These are phyloP conservation scores for Lates calcarifer DNA, from an alignment of 2,113 vertebrate genomes.

Conservation along the genomic window DNA sequence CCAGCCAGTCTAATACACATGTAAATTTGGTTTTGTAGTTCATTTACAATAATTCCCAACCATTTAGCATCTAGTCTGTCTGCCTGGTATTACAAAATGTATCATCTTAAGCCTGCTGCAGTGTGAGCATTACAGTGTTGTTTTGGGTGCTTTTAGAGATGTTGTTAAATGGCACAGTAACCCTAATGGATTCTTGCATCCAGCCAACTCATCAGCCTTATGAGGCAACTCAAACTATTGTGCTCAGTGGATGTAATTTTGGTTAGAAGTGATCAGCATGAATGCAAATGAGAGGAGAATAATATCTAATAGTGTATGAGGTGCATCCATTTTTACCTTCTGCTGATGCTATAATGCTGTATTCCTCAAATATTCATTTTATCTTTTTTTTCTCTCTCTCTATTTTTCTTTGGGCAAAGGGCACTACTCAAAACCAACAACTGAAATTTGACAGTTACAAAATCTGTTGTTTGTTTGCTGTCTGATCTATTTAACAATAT, in stretches of 20 bases:
- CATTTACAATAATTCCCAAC: constrained; percentile 44
- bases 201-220: constrained; percentile 43
- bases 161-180: constrained; percentile 30
- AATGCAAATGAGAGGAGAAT: constrained; percentile 21
- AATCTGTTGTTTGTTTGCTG: no score
- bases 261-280: constrained; percentile 7
- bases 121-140: constrained; percentile 9
- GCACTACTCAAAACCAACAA: neutral
- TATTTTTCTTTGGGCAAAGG: neutral
- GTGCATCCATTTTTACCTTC: constrained; percentile 9
- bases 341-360: constrained; percentile 17
- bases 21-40: constrained; percentile 52
- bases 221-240: constrained; percentile 18
- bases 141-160: constrained; percentile 29
- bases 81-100: constrained; percentile 20
- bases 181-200: constrained; percentile 11
- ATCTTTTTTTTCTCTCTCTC: neutral
- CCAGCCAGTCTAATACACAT: constrained; percentile 42
- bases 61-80: constrained; percentile 42
- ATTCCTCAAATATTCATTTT: neutral
- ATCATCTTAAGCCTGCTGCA: constrained; percentile 5
- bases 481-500: no score
- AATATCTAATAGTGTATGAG: constrained; percentile 12
- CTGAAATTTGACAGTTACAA: neutral
- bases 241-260: neutral